These are phyloP conservation scores for Synodontis membranacea DNA, from an alignment of 2,113 vertebrate species.

Conservation along the genomic window DNA sequence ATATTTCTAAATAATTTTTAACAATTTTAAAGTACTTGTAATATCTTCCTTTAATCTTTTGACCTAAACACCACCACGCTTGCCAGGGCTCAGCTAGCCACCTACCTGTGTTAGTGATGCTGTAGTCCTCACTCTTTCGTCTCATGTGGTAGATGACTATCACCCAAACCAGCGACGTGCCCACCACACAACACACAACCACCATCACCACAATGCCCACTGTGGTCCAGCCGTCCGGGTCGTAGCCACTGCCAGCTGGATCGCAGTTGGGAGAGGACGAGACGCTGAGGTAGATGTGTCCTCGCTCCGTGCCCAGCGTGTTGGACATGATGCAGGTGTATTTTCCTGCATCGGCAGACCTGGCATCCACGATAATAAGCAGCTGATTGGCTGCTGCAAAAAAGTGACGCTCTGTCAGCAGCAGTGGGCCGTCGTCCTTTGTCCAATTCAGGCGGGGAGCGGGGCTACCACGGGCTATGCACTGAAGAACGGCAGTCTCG, in stretches of 20 bases:
- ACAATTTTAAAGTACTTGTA: not conserved
- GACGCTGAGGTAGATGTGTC: conserved; percentile 85
- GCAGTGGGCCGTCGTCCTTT: conserved; percentile 89
- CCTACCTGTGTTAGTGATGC: conserved; percentile 90
- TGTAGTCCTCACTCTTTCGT: conserved; percentile 87
- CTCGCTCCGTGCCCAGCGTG: conserved; percentile 88
- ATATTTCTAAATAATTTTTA: not conserved
- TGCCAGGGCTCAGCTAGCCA: not conserved
- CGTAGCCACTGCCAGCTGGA: conserved; percentile 72
- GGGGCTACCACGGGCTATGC: conserved; percentile 92
- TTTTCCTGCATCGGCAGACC: conserved; percentile 85
- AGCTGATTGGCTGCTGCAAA: conserved; percentile 95
- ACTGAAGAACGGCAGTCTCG: conserved; percentile 92
- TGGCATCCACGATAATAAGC: conserved; percentile 91
- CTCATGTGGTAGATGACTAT: conserved; percentile 98
- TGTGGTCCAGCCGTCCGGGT: conserved; percentile 90
- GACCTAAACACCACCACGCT: not conserved
- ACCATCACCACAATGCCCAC: conserved; percentile 96
- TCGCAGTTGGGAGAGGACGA: conserved; percentile 90
- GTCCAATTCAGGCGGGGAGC: conserved; percentile 92
- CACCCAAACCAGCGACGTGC: conserved; percentile 97
- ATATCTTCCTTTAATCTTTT: not conserved
- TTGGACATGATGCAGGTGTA: conserved; percentile 99
- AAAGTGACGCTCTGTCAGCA: conserved; percentile 92
- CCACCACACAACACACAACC: conserved; percentile 98